Evolutionary conservation across 2,888 invertebrate genomes (phyloP).

Genomic region (Machimus rusticus): DNA sequence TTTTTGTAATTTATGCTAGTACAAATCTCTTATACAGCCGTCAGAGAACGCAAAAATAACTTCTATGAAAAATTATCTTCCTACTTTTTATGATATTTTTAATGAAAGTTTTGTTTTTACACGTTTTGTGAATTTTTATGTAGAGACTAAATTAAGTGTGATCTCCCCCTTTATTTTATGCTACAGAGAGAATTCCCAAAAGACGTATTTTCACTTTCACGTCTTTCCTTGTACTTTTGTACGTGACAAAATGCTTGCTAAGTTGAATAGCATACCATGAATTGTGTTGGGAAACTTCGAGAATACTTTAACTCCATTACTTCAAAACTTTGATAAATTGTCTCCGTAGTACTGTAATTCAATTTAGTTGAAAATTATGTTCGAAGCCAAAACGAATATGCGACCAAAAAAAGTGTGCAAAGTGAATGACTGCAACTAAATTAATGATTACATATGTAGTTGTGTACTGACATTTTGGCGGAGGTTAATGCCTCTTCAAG

Average conservation of each 20-base stretch:
- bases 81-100: background rate
- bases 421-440: background rate
- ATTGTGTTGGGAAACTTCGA: background rate
- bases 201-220: background rate
- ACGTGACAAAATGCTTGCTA: background rate
- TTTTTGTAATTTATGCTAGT: background rate
- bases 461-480: background rate
- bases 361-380: background rate
- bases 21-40: background rate
- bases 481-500: background rate
- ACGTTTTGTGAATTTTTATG: background rate
- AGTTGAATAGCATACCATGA: background rate
- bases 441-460: background rate
- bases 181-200: background rate
- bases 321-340: slow-evolving; percentile 17
- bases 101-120: background rate
- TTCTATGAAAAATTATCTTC: background rate
- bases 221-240: background rate
- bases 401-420: background rate
- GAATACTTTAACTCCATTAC: slow-evolving; percentile 15
- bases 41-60: background rate
- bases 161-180: background rate
- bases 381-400: background rate
- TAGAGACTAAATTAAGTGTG: background rate
- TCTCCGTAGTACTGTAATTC: background rate